These are phyloP conservation scores for Denticeps clupeoides DNA, from an alignment of 2,797 vertebrate genomes.

Conservation along the genomic window DNA sequence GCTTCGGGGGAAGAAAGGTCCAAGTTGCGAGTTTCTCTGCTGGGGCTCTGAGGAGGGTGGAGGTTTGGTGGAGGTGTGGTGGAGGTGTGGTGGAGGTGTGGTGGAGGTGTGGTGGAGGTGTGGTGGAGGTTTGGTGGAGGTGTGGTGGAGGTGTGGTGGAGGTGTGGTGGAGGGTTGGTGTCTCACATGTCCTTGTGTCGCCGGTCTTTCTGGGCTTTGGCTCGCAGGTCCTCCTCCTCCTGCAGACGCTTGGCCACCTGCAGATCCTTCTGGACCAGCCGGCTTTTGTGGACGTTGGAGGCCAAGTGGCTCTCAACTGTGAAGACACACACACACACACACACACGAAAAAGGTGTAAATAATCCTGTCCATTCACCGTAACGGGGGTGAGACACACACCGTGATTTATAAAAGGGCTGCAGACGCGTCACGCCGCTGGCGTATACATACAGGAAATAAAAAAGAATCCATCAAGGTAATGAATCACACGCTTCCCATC, in stretches of 20 bases:
- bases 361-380: too few relatives aligned
- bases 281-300: conserved; percentile 86
- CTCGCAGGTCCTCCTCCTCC: conserved; percentile 81
- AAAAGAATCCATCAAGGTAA: too few relatives aligned
- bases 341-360: not conserved
- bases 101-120: too few relatives aligned
- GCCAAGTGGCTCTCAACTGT: conserved; percentile 95
- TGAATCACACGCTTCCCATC: too few relatives aligned
- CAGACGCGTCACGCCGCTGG: too few relatives aligned
- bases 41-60: too few relatives aligned
- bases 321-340: conserved; percentile 6
- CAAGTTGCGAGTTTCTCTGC: too few relatives aligned
- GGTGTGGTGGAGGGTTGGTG: conserved; percentile 11
- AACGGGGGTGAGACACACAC: too few relatives aligned
- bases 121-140: not conserved
- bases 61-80: not conserved
- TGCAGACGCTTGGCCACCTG: conserved; percentile 89
- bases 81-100: not conserved
- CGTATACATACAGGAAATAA: too few relatives aligned
- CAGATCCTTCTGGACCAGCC: conserved; percentile 86
- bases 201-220: conserved; percentile 67
- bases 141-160: not conserved
- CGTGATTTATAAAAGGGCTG: too few relatives aligned
- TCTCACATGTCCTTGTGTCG: conserved; percentile 74
- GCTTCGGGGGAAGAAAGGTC: too few relatives aligned